Evolutionary conservation across 2,888 invertebrate genomes (phyloP).

Genomic region (Dasypolia templi): DNA sequence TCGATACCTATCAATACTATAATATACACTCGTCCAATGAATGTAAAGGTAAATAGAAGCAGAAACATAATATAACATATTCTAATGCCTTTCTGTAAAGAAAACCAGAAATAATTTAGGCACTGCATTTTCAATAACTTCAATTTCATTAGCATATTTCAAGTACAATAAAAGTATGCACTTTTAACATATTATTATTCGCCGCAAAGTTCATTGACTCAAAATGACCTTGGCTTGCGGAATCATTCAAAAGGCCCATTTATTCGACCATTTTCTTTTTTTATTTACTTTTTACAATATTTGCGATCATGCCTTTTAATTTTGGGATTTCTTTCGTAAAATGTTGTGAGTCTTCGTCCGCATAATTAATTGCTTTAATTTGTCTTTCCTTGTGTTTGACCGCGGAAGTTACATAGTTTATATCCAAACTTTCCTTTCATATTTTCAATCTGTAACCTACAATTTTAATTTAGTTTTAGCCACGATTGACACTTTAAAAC

Average conservation of each 20-base stretch:
- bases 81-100: background rate
- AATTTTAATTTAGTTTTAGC: background rate
- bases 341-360: conserved; percentile 6
- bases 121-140: conserved; percentile 36
- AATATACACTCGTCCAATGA: too few species aligned
- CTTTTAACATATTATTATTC: conserved; percentile 42
- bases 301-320: conserved; percentile 53
- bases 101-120: background rate
- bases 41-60: background rate
- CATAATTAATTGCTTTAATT: conserved; percentile 34
- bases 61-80: background rate
- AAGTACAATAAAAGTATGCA: conserved; percentile 33
- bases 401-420: background rate
- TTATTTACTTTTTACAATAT: conserved; percentile 60
- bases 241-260: conserved; percentile 70
- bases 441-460: background rate
- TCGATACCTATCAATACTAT: background rate
- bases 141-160: conserved; percentile 34
- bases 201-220: conserved; percentile 71
- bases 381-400: conserved; percentile 19
- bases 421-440: background rate
- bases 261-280: conserved; percentile 67
- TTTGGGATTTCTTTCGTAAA: conserved; percentile 20
- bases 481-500: background rate
- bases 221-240: conserved; percentile 74